Base-by-base conservation (phyloP, 2,888 invertebrate genomes). In the Seira musarum region DNA sequence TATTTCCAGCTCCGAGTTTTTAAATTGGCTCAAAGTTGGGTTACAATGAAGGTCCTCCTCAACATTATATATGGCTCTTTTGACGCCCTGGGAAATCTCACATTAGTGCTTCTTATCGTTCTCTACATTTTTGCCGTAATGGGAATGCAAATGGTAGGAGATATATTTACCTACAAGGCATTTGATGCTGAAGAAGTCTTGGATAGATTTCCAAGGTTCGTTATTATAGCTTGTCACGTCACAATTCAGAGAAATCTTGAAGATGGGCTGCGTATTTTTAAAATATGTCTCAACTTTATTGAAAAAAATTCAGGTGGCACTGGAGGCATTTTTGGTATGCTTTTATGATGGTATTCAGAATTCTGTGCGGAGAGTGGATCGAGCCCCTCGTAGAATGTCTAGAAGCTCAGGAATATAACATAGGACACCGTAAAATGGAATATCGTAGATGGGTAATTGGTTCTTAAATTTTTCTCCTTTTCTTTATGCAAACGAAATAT, bases 51-150 rank as follows among this genome's bases (percentile, higher is more conserved):
- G 90, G 95, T 97, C 87, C 92, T 98, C 85, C 92, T 98, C 89
- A 96, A 96, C 90, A 98, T 98, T 89, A 98, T 98, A 89, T 95
- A 97, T 89, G 96, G 96, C 88, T 96, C 97, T 75, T 94, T 98
- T 89, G 97, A 97, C 88, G 97, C 98, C 87, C 92, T 98, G 87
- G 97, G 96, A 90, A 97, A 98, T 90, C 92, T 98, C 88, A 97
- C 97, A 82, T 93, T 97, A 89, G 96, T 98, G 88, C 93, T 98
- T 88, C 94, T 96, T 88, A 97, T 98, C 90, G 96, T 98, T 88
- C 96, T 98, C 90, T 98, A 97, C 90, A 98, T 98, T 90, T 98
- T 98, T 90, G 98, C 98, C 89, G 97, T 98, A 87, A 96, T 98
- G 88, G 98, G 98, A 85, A 97, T 98, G 95, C 97, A 98, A 90